Percentiles rank a stretch among this genome's conserved stretches.
Evolutionary conservation across 2,113 vertebrate species (phyloP).

Genomic region (Helogale parvula): DNA sequence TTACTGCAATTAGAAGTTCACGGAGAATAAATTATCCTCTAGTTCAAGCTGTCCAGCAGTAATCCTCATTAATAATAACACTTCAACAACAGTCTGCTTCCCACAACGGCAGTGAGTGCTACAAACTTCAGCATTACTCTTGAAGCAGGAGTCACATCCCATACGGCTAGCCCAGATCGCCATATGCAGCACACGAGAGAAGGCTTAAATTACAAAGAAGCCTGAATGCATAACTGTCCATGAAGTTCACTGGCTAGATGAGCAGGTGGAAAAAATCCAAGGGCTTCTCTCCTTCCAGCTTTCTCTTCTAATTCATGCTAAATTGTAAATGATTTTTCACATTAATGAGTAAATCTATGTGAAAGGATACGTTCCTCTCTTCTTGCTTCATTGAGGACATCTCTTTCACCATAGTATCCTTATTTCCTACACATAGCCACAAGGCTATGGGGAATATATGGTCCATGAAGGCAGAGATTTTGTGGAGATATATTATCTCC

Average conservation of each 20-base stretch:
- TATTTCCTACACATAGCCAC: background rate
- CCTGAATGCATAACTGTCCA: background rate
- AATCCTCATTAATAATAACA: slow-evolving; percentile 89
- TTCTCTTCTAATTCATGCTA: slow-evolving; percentile 38
- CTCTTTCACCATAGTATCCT: background rate
- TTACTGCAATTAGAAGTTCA: slow-evolving; percentile 89
- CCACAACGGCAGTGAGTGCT: slow-evolving; percentile 76
- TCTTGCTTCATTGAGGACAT: background rate
- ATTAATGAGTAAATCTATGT: background rate
- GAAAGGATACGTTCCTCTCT: background rate
- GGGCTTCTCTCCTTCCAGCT: slow-evolving; percentile 6
- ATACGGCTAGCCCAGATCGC: slow-evolving; percentile 66
- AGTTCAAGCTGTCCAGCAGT: slow-evolving; percentile 89
- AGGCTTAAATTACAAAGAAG: slow-evolving; percentile 17
- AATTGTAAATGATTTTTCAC: slow-evolving; percentile 14
- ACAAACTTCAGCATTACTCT: slow-evolving; percentile 76
- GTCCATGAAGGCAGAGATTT: background rate
- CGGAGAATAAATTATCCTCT: slow-evolving; percentile 90
- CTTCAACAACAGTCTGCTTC: slow-evolving; percentile 86
- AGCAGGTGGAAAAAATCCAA: slow-evolving; percentile 39
- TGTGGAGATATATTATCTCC: background rate
- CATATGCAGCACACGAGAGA: slow-evolving; percentile 47
- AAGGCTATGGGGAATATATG: background rate
- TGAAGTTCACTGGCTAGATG: slow-evolving; percentile 46
- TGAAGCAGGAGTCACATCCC: slow-evolving; percentile 72